phyloP scores from a whole-genome alignment of 2,888 invertebrate genomes.

The Pyralis farinalis region DNA sequence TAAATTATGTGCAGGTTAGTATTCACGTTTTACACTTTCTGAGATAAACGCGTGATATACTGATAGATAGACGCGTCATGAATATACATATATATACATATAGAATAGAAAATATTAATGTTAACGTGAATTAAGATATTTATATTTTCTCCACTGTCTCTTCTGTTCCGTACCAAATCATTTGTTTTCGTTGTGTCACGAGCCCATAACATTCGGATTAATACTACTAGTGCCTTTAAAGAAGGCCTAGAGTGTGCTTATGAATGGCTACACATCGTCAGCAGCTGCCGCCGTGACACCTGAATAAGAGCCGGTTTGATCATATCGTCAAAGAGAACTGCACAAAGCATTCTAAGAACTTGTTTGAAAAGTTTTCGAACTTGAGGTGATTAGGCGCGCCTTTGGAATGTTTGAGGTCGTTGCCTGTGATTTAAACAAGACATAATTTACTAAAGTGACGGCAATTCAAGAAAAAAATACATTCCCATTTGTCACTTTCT shows the following conservation, averaged over 20 bases:
- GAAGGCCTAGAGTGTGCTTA: constrained; percentile 3
- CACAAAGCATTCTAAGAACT: constrained; percentile 31
- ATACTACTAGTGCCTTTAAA: constrained; percentile 10
- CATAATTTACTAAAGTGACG: constrained; percentile 9
- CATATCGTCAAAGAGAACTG: constrained; percentile 24
- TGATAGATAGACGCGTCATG: no score
- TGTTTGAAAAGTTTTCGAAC: constrained; percentile 28
- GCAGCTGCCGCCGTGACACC: constrained; percentile 34
- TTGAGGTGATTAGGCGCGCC: constrained; percentile 28
- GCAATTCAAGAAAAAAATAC: background rate
- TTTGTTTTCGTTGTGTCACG: constrained; percentile 16
- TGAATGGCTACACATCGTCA: constrained; percentile 31
- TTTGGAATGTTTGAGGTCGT: constrained; percentile 27
- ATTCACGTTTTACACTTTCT: no score
- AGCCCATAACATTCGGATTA: constrained; percentile 5
- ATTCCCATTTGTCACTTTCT: background rate
- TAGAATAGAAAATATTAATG: no score
- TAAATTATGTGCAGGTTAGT: no score
- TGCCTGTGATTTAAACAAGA: constrained; percentile 23
- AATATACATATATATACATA: no score
- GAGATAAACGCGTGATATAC: no score
- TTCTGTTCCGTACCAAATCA: background rate
- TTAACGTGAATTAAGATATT: no score
- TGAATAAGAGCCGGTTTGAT: constrained; percentile 24
- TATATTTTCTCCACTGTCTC: no score